Evolutionary conservation across 2,888 invertebrate genomes (phyloP), one percentile per base, ranked within the genome.

Genomic region (Hedya salicella): DNA sequence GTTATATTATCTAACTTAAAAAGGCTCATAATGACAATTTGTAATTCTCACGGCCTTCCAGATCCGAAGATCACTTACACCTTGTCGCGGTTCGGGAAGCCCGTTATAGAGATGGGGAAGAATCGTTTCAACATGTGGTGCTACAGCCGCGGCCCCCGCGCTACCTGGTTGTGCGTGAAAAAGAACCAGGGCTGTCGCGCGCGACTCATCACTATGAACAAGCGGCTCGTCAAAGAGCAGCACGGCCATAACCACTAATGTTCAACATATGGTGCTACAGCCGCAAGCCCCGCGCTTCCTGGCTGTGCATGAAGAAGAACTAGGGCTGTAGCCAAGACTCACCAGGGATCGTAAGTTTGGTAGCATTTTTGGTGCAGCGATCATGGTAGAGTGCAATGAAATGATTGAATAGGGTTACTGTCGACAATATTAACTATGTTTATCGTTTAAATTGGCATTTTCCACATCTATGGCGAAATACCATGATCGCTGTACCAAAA

Each of bases 61-160:
- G 61, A 52, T 3, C 14, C 49, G 4, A 17, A 30, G 14, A n/a
- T n/a, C n/a, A n/a, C n/a, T n/a, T 67, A 21, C 68, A 19, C 75
- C 9, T 14, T 42, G 13, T 64, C 63, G 8, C 46, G 60, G 3
- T 46, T 25, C 30, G 68, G 68, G 1, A 59, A 48, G 42, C 70
- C 76, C 0, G 71, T 72, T 2, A 68, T 76, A 11, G 14, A 61
- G 46, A 49, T 81, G 8, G 83, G 81, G 0, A 67, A 67, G 16
- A 78, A 82, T 56, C 66, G 73, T 2, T 83, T 72, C 67, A 76
- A 80, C 62, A 78, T 73, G 57, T 78, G 75, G 75, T 71, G 72
- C 21, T 70, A 75, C 21, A 72, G 74, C 63, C 73, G 54, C 54
- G 79, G 78, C 3, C 65, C 70, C 3, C 73, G 73, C 48, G 69